These are phyloP conservation scores for Apodemia mormo DNA, from an alignment of 2,888 invertebrate species.

Conservation along the genomic window DNA sequence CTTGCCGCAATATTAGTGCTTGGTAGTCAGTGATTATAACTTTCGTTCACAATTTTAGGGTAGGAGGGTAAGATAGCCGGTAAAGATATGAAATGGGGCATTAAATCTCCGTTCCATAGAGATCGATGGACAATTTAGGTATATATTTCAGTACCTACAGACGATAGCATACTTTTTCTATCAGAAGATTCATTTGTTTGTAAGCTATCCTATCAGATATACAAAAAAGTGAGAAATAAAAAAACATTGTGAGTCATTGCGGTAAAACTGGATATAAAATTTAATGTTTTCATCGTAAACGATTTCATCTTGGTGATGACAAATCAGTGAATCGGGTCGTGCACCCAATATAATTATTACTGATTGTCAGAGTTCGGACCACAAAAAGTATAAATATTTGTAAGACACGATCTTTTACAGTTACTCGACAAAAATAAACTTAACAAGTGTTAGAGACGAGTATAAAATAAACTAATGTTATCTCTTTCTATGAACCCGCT, in stretches of 20 bases:
- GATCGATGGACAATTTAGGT: not conserved
- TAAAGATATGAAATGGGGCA: not conserved
- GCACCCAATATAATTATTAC: conserved; percentile 10
- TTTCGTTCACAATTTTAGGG: not conserved
- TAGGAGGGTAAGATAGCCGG: not conserved
- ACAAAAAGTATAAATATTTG: conserved; percentile 3
- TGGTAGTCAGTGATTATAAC: too few relatives aligned
- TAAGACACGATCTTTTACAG: conserved; percentile 9
- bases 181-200: not conserved
- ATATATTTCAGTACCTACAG: not conserved
- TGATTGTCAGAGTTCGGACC: conserved; percentile 1
- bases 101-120: not conserved
- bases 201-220: not conserved
- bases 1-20: too few relatives aligned
- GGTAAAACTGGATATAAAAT: conserved; percentile 4
- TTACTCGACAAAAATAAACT: not conserved
- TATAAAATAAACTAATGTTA: not conserved
- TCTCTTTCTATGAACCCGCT: not conserved
- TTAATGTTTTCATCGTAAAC: conserved; percentile 14
- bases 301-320: conserved; percentile 7
- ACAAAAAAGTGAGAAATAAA: not conserved
- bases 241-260: not conserved
- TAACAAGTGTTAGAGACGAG: not conserved
- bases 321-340: conserved; percentile 7
- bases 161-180: not conserved